These are phyloP conservation scores for Myxocyprinus asiaticus DNA, from an alignment of 2,113 vertebrate genomes.

Conservation along the genomic window DNA sequence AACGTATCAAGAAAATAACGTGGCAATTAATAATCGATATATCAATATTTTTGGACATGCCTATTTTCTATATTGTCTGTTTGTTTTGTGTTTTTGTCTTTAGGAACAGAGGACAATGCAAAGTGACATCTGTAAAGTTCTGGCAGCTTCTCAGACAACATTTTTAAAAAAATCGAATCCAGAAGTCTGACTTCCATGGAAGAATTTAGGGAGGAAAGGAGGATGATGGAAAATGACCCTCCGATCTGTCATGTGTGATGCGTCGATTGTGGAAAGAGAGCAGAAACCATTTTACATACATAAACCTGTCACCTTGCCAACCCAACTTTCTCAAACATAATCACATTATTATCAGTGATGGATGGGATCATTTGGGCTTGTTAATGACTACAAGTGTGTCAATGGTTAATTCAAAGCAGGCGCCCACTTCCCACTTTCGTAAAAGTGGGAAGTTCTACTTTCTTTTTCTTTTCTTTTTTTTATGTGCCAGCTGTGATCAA, in stretches of 20 bases:
- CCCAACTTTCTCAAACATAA: conserved; percentile 41
- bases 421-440: not conserved
- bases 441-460: not conserved
- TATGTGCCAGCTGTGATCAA: conserved; percentile 13
- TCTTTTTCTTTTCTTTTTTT: not conserved
- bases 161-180: conserved; percentile 41
- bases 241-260: not conserved
- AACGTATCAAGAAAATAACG: too few relatives aligned
- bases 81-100: not conserved
- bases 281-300: conserved; percentile 6
- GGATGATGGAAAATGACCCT: not conserved
- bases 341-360: not conserved
- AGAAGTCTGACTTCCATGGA: not conserved
- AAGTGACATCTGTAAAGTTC: conserved; percentile 32
- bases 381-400: conserved; percentile 1
- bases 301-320: conserved; percentile 36
- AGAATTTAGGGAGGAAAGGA: conserved; percentile 2
- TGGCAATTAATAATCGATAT: too few relatives aligned
- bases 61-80: not conserved
- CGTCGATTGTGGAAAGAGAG: not conserved
- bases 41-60: too few relatives aligned
- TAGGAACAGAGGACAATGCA: conserved; percentile 36
- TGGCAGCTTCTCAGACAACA: not conserved
- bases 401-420: conserved; percentile 37
- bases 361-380: too few relatives aligned